Conservation (phyloP, 2,888 invertebrate species). For the Neoscelio sp. region DNA sequence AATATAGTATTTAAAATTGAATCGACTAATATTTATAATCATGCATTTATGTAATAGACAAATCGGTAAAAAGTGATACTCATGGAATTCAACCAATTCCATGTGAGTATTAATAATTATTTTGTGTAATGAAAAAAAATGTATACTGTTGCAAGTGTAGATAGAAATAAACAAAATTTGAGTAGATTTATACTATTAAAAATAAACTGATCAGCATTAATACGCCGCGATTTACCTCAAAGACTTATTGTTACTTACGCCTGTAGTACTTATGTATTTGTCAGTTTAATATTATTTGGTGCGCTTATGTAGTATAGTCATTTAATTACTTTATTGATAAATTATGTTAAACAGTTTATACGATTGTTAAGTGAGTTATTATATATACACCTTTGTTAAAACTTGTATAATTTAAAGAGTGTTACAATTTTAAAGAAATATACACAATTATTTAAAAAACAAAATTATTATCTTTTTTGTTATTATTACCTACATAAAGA, state of each 20-base stretch:
- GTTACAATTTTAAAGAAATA: constrained; percentile 12
- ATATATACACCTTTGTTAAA: constrained; percentile 4
- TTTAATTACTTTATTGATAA: constrained; percentile 1
- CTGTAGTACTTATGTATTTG: constrained; percentile 24
- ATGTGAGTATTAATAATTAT: no score
- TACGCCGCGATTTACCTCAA: constrained; percentile 24
- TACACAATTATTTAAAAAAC: not conserved
- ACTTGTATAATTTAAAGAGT: constrained; percentile 14
- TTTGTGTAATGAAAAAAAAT: not conserved
- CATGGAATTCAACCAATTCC: not conserved
- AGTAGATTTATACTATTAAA: constrained; percentile 8
- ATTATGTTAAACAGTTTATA: not conserved
- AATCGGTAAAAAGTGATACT: not conserved
- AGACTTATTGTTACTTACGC: constrained; percentile 30
- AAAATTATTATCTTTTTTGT: not conserved
- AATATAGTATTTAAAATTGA: no score
- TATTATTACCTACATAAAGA: no score
- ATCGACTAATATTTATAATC: no score
- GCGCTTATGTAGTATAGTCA: constrained; percentile 16
- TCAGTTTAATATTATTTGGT: constrained; percentile 1
- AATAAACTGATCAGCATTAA: constrained; percentile 14
- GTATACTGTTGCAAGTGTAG: not conserved
- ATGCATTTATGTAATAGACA: no score
- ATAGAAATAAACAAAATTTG: not conserved
- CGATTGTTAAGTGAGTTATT: not conserved